Evolutionary conservation across 2,888 invertebrate genomes (phyloP).

Genomic region (Zygothrica quintamaculata): DNA sequence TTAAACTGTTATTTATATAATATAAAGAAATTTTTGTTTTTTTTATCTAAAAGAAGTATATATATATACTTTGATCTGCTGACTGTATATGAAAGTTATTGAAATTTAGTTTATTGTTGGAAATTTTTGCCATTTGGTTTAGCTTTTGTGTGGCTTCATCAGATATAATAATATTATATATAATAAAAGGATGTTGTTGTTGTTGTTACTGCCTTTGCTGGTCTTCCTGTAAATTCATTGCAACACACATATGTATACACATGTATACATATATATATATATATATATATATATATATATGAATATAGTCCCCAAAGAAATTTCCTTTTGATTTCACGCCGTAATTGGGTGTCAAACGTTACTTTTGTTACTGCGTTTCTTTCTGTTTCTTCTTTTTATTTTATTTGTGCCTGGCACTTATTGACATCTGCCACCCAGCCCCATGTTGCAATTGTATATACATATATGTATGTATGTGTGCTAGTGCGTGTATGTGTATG

Average conservation of each 20-base stretch:
- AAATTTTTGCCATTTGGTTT: too few relatives aligned
- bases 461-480: conserved; percentile 11
- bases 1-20: too few relatives aligned
- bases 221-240: conserved; percentile 5
- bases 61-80: too few relatives aligned
- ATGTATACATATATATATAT: background rate
- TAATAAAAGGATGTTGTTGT: background rate
- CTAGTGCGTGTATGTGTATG: conserved; percentile 26
- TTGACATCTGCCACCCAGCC: conserved; percentile 74
- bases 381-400: conserved; percentile 34
- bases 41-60: too few relatives aligned
- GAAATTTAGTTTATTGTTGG: too few relatives aligned
- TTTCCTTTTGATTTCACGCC: conserved; percentile 77
- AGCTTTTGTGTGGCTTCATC: too few relatives aligned
- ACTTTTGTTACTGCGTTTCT: conserved; percentile 69
- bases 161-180: too few relatives aligned
- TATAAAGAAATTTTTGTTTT: too few relatives aligned
- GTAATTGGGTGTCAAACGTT: conserved; percentile 79
- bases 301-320: conserved; percentile 59
- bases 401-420: conserved; percentile 68
- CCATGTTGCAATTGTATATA: conserved; percentile 11
- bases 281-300: conserved; percentile 4
- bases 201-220: conserved; percentile 2
- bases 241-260: conserved; percentile 30
- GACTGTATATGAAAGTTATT: too few relatives aligned